These are phyloP conservation scores for Lepus oiostolus DNA, from an alignment of 2,797 vertebrate genomes.

Conservation along the genomic window DNA sequence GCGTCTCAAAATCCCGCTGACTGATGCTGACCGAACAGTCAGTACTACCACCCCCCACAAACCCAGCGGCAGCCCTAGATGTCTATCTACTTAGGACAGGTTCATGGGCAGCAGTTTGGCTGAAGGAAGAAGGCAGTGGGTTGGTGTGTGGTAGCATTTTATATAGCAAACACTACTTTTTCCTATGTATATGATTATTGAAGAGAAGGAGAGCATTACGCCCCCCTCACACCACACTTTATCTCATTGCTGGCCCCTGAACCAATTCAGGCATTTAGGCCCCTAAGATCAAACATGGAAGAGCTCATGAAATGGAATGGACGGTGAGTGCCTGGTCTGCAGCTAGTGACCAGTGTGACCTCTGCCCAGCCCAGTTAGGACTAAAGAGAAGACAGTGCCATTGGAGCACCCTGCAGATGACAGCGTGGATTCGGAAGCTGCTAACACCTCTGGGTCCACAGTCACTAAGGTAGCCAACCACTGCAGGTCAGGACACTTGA, in stretches of 20 bases:
- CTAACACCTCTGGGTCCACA: neutral
- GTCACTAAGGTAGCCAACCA: neutral
- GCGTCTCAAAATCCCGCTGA: neutral
- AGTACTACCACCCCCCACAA: neutral
- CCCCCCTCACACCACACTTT: neutral
- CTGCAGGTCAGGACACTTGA: neutral
- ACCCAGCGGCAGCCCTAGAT: neutral
- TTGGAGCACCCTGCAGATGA: neutral
- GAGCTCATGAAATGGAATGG: neutral
- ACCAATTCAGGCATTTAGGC: neutral
- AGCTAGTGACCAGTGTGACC: neutral
- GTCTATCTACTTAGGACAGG: neutral
- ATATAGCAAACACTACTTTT: neutral
- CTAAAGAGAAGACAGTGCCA: neutral
- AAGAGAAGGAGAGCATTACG: neutral
- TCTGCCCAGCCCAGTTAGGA: neutral
- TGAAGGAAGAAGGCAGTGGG: neutral
- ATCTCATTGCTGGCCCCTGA: neutral
- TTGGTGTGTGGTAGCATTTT: neutral
- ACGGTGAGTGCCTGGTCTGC: neutral
- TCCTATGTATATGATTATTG: neutral
- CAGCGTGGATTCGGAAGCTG: neutral
- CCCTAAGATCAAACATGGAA: neutral
- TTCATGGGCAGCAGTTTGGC: neutral
- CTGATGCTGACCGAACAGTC: neutral